Conservation (phyloP, 2,113 vertebrate genomes). For the Drymodes brunneopygia region DNA sequence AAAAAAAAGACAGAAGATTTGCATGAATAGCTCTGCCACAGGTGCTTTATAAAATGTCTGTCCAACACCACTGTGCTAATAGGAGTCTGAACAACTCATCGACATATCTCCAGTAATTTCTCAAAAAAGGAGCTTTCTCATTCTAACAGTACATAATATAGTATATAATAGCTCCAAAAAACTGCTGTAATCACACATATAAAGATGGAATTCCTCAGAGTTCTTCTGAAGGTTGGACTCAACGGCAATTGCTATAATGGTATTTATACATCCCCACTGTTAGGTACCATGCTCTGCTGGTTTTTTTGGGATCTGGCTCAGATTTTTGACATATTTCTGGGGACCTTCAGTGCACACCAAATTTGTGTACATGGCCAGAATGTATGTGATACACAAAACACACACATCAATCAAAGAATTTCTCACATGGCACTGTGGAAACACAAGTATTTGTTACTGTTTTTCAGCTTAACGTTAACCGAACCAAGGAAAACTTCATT, state of each 20-base stretch:
- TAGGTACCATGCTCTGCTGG: not conserved
- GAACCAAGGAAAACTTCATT: not conserved
- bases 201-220: not conserved
- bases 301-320: not conserved
- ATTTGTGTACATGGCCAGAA: not conserved
- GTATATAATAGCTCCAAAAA: not conserved
- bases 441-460: not conserved
- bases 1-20: not conserved
- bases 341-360: fast-evolving
- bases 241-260: not conserved
- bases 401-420: fast-evolving
- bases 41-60: not conserved
- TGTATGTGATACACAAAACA: not conserved
- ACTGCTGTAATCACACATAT: not conserved
- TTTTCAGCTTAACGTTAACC: fast-evolving
- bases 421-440: not conserved
- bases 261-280: not conserved
- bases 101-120: not conserved
- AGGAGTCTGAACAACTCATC: not conserved
- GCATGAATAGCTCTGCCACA: not conserved
- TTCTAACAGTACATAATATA: not conserved
- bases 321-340: not conserved
- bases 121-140: not conserved
- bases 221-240: not conserved
- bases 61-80: not conserved